These are phyloP conservation scores for Otolemur garnettii DNA, from an alignment of 2,113 vertebrate genomes.

Conservation along the genomic window DNA sequence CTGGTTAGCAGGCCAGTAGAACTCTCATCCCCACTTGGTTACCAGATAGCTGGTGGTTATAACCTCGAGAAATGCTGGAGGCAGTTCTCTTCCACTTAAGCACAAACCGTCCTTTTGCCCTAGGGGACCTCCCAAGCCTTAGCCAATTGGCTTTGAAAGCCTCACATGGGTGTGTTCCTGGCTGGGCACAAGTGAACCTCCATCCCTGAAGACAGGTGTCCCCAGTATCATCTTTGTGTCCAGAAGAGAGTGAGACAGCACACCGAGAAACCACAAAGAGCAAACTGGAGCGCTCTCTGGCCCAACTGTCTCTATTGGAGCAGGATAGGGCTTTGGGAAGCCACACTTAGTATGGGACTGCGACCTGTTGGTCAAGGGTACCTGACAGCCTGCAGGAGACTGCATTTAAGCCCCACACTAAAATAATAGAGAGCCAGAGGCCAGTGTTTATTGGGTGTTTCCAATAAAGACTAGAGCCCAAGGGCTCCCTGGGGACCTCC, in stretches of 20 bases:
- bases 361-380: background rate
- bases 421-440: background rate
- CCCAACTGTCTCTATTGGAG: background rate
- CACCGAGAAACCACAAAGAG: background rate
- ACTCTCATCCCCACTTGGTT: background rate
- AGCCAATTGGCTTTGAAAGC: background rate
- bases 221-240: background rate
- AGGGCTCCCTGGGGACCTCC: background rate
- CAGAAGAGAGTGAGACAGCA: background rate
- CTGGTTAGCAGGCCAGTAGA: background rate
- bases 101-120: background rate
- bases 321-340: background rate
- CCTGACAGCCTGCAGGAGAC: background rate
- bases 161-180: background rate
- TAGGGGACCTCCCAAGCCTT: background rate
- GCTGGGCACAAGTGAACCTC: background rate
- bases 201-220: background rate
- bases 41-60: background rate
- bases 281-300: background rate
- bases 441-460: constrained; percentile 65
- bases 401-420: background rate
- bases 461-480: background rate
- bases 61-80: background rate
- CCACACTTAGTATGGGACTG: too few species aligned
- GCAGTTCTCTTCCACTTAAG: background rate